Conservation (phyloP, 1,140 invertebrate genomes). For the Planococcus citri region DNA sequence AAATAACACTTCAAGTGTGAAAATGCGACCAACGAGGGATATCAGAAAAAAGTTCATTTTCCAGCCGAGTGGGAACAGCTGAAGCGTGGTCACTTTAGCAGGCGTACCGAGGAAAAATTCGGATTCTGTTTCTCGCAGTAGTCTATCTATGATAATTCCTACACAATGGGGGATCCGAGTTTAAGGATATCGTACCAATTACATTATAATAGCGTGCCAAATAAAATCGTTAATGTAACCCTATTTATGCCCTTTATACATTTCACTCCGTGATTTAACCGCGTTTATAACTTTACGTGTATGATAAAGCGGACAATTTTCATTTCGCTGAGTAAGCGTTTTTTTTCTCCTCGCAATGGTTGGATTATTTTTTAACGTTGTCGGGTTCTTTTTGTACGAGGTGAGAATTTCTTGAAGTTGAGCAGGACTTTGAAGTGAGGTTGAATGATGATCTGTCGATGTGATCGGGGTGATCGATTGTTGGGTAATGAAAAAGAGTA, state of each 20-base stretch:
- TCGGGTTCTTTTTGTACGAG: too few species aligned
- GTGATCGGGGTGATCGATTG: too few species aligned
- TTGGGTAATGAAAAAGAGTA: too few species aligned
- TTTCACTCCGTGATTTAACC: neutral
- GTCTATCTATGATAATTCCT: constrained; percentile 11
- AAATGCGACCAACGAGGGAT: constrained; percentile 19
- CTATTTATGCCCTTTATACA: constrained; percentile 13
- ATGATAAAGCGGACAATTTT: neutral
- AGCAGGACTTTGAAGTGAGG: too few species aligned
- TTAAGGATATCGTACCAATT: constrained; percentile 15
- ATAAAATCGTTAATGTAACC: constrained; percentile 19
- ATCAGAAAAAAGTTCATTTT: constrained; percentile 20
- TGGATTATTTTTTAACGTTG: too few species aligned
- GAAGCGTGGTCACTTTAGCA: constrained; percentile 19
- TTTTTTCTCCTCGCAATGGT: neutral
- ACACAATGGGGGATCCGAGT: constrained; percentile 16
- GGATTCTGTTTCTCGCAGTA: constrained; percentile 11
- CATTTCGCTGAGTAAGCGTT: neutral
- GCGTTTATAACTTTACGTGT: neutral
- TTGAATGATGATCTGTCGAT: too few species aligned
- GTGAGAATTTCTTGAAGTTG: too few species aligned
- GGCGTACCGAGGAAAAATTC: constrained; percentile 17
- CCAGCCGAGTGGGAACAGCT: constrained; percentile 17
- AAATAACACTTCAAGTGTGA: constrained; percentile 18
- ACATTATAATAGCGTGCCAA: constrained; percentile 20